A percentile compares a stretch with the other conserved stretches of the same genome.
These are phyloP conservation scores for Palythoa grandiflora DNA, from an alignment of 92 coral and sea anemone species.

Conservation along the genomic window DNA sequence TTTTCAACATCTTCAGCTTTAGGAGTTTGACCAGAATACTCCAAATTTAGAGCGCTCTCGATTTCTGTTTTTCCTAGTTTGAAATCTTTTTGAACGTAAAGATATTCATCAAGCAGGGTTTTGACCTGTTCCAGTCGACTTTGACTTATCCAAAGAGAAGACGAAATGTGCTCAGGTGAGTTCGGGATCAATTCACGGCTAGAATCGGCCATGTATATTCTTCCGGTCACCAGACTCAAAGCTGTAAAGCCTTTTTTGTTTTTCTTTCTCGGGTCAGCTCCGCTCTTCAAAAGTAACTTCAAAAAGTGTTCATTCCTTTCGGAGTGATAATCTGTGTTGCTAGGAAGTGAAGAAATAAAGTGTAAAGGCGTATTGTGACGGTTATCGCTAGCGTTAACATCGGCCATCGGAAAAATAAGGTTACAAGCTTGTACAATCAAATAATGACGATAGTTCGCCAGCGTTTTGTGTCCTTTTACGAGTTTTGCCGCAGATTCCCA, in stretches of 20 bases:
- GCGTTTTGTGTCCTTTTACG: not conserved
- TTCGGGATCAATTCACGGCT: not conserved
- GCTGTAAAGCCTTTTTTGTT: slow-evolving; percentile 56
- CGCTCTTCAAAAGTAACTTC: slow-evolving; percentile 36
- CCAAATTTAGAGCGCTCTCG: not conserved
- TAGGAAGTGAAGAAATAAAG: slow-evolving; percentile 68
- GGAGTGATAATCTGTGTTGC: slow-evolving; percentile 25
- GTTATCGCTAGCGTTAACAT: slow-evolving; percentile 16
- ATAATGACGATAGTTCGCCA: slow-evolving; percentile 45
- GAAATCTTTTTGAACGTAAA: slow-evolving; percentile 1
- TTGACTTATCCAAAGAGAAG: not conserved
- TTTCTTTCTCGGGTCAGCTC: slow-evolving; percentile 51
- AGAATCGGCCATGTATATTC: not conserved
- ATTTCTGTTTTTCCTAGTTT: not conserved
- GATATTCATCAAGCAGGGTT: not conserved
- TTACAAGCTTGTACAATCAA: slow-evolving; percentile 49
- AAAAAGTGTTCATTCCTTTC: slow-evolving; percentile 19
- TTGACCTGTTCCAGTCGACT: slow-evolving; percentile 23
- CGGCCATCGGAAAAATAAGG: slow-evolving; percentile 16
- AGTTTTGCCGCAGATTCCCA: not conserved
- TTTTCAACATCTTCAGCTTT: not conserved
- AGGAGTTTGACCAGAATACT: not conserved
- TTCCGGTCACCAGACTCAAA: slow-evolving; percentile 63
- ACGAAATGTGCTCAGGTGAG: not conserved
- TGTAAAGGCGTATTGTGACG: slow-evolving; percentile 67